Evolutionary conservation across 2,888 invertebrate genomes (phyloP).

Genomic region (Apamea epomidion): DNA sequence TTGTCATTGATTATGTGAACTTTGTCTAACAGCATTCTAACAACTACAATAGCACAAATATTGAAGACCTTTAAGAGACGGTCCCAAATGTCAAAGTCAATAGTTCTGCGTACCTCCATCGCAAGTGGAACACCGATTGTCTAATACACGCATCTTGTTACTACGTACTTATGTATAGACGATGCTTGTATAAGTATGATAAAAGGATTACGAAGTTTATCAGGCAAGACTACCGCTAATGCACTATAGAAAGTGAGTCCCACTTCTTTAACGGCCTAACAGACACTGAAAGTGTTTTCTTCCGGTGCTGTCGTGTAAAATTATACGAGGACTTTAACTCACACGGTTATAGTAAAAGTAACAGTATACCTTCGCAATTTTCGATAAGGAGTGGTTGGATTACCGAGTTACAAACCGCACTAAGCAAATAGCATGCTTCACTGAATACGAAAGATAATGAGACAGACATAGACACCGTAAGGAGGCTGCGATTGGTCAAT

Average conservation of each 20-base stretch:
- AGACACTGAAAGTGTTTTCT: conserved; percentile 59
- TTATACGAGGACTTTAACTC: conserved; percentile 40
- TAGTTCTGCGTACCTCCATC: conserved; percentile 7
- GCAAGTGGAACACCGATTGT: conserved; percentile 44
- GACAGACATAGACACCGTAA: conserved; percentile 11
- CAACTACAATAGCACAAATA: conserved; percentile 4
- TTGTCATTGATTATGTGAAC: conserved; percentile 6
- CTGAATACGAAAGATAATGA: conserved; percentile 38
- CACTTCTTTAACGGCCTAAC: conserved; percentile 45
- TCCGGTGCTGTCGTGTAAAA: conserved; percentile 45
- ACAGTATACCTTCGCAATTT: conserved; percentile 26
- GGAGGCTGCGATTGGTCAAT: conserved; percentile 36
- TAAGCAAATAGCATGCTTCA: conserved; percentile 37
- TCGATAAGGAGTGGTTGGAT: conserved; percentile 9
- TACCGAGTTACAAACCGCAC: conserved; percentile 17
- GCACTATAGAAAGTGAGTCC: conserved; percentile 63
- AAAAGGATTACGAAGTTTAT: conserved; percentile 56
- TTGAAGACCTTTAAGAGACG: conserved; percentile 17
- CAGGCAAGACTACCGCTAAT: conserved; percentile 53
- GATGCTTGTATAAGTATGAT: conserved; percentile 56
- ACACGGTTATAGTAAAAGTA: conserved; percentile 15
- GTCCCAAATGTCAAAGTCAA: conserved; percentile 41
- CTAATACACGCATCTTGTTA: conserved; percentile 30
- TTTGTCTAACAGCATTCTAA: conserved; percentile 20
- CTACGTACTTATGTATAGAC: conserved; percentile 1